Conservation (phyloP, 2,113 vertebrate genomes). For the Petrocephalus zakoni region DNA sequence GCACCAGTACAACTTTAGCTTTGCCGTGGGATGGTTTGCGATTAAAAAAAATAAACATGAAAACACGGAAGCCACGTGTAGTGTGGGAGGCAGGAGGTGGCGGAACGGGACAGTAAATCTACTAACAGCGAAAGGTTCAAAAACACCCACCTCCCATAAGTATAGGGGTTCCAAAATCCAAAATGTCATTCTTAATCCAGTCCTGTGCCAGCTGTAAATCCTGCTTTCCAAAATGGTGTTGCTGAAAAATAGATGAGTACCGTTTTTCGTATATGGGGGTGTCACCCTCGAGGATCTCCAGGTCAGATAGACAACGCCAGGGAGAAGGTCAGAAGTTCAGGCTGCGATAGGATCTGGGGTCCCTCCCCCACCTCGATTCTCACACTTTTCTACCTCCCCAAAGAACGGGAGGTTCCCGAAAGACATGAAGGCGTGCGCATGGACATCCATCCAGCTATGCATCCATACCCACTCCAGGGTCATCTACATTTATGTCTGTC, state of each 20-base stretch:
- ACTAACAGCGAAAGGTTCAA: not conserved
- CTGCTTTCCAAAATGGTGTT: not conserved
- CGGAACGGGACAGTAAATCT: not conserved
- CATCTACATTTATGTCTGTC: not conserved
- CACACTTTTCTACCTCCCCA: not conserved
- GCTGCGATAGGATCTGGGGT: not conserved
- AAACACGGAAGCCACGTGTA: not conserved
- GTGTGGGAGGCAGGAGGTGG: not conserved
- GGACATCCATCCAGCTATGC: not conserved
- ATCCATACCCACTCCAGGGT: not conserved
- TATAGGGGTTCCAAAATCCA: not conserved
- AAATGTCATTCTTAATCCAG: not conserved
- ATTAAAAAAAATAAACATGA: not conserved
- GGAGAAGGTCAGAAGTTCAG: not conserved
- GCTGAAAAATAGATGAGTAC: not conserved
- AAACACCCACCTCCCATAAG: not conserved
- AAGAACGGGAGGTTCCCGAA: not conserved
- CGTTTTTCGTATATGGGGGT: not conserved
- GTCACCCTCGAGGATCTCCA: not conserved
- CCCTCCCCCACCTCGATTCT: not conserved
- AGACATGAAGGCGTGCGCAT: not conserved
- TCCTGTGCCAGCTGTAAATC: not conserved
- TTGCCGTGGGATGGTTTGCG: not conserved
- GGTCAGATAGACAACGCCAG: not conserved
- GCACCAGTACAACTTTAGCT: not conserved